These are phyloP conservation scores for Porites divaricata DNA, from an alignment of 92 coral and sea anemone genomes.

Conservation along the genomic window DNA sequence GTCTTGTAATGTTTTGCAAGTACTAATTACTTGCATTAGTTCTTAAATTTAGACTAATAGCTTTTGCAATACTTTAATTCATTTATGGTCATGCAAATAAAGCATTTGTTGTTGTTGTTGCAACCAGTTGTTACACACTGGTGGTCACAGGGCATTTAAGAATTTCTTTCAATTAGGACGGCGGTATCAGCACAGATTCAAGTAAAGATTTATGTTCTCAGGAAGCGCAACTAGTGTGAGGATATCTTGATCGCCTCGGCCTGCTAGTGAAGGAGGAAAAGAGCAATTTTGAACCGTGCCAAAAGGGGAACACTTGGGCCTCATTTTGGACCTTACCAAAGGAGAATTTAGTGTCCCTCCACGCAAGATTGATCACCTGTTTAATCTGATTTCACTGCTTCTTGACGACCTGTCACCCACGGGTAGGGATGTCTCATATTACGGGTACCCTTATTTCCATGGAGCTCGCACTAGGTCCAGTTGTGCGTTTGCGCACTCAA, in stretches of 20 bases:
- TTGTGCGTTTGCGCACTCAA: constrained; percentile 53
- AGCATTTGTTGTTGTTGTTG: too few relatives aligned
- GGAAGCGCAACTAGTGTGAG: constrained; percentile 24
- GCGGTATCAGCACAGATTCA: too few relatives aligned
- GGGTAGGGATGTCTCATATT: constrained; percentile 47
- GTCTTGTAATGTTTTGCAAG: too few relatives aligned
- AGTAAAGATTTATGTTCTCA: not conserved
- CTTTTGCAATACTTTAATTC: too few relatives aligned
- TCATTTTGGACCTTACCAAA: constrained; percentile 42
- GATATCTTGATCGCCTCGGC: constrained; percentile 45
- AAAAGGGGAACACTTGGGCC: constrained; percentile 48
- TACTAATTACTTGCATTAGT: too few relatives aligned
- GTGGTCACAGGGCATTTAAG: too few relatives aligned
- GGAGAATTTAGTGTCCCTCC: constrained; percentile 31
- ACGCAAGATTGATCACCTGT: constrained; percentile 31
- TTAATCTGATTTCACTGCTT: constrained; percentile 34
- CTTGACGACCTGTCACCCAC: constrained; percentile 22
- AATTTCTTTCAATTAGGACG: too few relatives aligned
- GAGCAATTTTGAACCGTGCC: constrained; percentile 42
- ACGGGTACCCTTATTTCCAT: constrained; percentile 62
- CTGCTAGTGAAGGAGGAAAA: constrained; percentile 53
- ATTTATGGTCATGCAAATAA: too few relatives aligned
- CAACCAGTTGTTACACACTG: constrained; percentile 44
- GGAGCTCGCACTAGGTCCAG: constrained; percentile 66
- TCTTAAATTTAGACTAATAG: too few relatives aligned